A percentile compares a stretch with the other conserved stretches of the same genome.
Conservation (phyloP, 2,888 invertebrate genomes). For the Drosophila rubida region DNA sequence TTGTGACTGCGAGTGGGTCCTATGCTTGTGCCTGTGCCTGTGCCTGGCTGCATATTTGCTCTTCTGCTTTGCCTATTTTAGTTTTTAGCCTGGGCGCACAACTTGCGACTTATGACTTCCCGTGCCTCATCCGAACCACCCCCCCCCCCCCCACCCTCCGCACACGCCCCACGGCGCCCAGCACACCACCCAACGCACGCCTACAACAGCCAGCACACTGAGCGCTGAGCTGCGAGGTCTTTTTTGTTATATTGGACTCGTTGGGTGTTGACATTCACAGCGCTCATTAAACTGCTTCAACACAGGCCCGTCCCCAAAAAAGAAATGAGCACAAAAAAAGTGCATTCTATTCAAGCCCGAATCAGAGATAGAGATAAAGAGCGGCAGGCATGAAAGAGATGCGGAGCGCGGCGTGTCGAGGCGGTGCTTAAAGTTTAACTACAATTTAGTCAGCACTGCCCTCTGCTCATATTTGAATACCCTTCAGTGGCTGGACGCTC, state of each 20-base stretch:
- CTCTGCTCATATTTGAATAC: constrained; percentile 1
- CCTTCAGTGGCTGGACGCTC: not conserved
- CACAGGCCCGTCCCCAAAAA: constrained; percentile 15
- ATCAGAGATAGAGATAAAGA: not conserved
- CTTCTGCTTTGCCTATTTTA: constrained; percentile 76
- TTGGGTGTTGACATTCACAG: constrained; percentile 75
- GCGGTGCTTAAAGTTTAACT: constrained; percentile 48
- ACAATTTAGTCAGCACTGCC: constrained; percentile 38
- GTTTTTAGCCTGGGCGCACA: constrained; percentile 47
- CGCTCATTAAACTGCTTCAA: constrained; percentile 65
- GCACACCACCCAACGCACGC: no score
- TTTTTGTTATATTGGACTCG: constrained; percentile 48
- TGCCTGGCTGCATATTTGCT: constrained; percentile 68
- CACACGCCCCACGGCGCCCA: no score
- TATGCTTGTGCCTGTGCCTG: constrained; percentile 27
- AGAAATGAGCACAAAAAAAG: not conserved
- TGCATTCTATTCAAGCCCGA: not conserved
- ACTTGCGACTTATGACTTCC: constrained; percentile 75
- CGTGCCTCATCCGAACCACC: constrained; percentile 31
- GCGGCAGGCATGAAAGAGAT: not conserved
- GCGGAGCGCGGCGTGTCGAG: not conserved
- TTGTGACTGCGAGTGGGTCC: constrained; percentile 1
- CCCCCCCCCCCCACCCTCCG: not conserved
- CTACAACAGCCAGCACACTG: no score
- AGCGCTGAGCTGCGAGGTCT: not conserved